Evolutionary conservation across 2,888 invertebrate genomes (phyloP), one percentile per base, ranked within the genome.

Genomic region (Folsomia manolachei): DNA sequence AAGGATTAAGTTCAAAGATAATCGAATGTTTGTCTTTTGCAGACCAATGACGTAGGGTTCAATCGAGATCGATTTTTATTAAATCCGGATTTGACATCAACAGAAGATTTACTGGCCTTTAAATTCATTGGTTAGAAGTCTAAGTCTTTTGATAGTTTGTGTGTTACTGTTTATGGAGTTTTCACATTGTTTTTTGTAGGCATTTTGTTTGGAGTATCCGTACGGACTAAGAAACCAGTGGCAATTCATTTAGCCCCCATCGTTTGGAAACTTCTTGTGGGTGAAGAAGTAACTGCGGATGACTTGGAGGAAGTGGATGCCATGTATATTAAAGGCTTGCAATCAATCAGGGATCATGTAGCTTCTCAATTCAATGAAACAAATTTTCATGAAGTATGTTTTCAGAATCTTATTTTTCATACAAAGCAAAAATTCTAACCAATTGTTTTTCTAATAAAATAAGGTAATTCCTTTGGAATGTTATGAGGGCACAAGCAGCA

Each of bases 141-240:
- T 56, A n/a, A n/a, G n/a, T n/a, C n/a, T n/a, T n/a, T n/a, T n/a
- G n/a, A n/a, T n/a, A n/a, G n/a, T n/a, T n/a, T n/a, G n/a, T n/a
- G n/a, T n/a, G n/a, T n/a, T n/a, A 24, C 62, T 63, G 27, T 66
- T n/a, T n/a, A n/a, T n/a, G n/a, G n/a, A n/a, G n/a, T n/a, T 60
- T 71, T 11, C 27, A 18, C n/a, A 21, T 39, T 14, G 68, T 14
- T 23, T 72, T 73, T 80, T 81, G 25, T 79, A 86, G 87, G 87
- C 18, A 87, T 89, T 69, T 82, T 89, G 69, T 87, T 89, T 82
- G 89, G 89, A 1, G 88, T 89, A 52, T 88, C 89, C 1, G 86
- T 89, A 51, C 84, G 89, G 67, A 89, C 89, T n/a, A 88, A 88
- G 82, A 89, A 89, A 82, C 89, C 89, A 0, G 83, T 89, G 25